Evolutionary conservation across 35 echinoderm and acorn worm species (phyloP), one percentile per base, ranked within the genome.

Genomic region (Nesometra sesokonis): DNA sequence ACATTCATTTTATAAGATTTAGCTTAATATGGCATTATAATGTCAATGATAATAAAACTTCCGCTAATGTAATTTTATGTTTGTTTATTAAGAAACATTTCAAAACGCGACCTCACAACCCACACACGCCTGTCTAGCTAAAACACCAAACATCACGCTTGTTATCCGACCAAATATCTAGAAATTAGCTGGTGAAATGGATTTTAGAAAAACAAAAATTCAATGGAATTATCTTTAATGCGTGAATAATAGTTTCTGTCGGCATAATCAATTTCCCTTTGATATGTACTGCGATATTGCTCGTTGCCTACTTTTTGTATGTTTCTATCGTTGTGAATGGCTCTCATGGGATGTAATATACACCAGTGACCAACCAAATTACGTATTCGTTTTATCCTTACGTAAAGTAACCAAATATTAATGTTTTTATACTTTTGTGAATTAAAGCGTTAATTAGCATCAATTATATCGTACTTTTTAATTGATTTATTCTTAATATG

Each of bases 121-220:
- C 23, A 9, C 8, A 67, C 52, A 67, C 52, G 52, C 52, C 52
- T 19, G 52, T 67, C 8, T 67, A 19, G 23, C 52, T 67, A 67
- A 67, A 67, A 67, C 52, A 67, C 52, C 52, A 67, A 67, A 67
- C 23, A 43, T 43, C 38, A 67, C 21, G 52, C 0, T 67, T 67
- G 52, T 67, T 67, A 67, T 67, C 52, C 23, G 52, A 27, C 52
- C 9, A 67, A 67, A 67, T 67, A 67, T 67, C 52, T 67, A 67
- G 52, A 67, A 67, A 19, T 67, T 67, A 17, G 52, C 21, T 11
- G 52, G 1, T 19, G 52, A 67, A 67, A 19, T 67, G 52, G 52
- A 67, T 67, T 67, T 67, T 67, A 67, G 52, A 67, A 67, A 67
- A 67, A 67, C 52, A 67, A 67, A 67, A 67, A 67, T 67, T 67